phyloP scores from a whole-genome alignment of 2,113 vertebrate species.

The Indri indri region DNA sequence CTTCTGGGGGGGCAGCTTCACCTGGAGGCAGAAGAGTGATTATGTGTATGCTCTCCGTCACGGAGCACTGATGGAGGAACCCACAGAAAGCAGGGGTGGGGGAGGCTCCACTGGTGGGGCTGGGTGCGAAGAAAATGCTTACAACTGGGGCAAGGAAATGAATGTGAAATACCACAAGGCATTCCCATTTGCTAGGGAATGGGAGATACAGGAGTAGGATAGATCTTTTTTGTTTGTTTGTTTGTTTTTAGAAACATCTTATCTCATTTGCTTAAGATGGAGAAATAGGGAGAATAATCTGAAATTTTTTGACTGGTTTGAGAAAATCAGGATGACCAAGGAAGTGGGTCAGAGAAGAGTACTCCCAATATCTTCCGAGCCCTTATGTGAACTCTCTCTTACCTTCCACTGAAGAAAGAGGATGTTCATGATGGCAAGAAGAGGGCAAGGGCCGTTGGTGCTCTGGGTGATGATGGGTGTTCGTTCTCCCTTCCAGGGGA shows the following conservation, averaged over 20 bases:
- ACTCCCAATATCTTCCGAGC: neutral
- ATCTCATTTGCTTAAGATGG: neutral
- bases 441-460: conserved; percentile 94
- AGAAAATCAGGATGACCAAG: neutral
- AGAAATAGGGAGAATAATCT: neutral
- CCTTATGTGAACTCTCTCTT: neutral
- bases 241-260: neutral
- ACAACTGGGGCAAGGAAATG: neutral
- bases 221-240: neutral
- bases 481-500: conserved; percentile 93
- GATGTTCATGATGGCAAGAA: conserved; percentile 95
- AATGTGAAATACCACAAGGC: neutral
- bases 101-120: too few relatives aligned
- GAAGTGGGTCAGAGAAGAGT: neutral
- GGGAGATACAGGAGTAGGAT: neutral
- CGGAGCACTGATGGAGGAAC: neutral
- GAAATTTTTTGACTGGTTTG: neutral
- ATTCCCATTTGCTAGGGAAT: neutral
- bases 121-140: neutral
- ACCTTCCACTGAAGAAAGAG: conserved; percentile 96
- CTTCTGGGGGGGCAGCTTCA: conserved; percentile 92
- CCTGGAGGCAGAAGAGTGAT: conserved; percentile 80
- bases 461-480: conserved; percentile 94
- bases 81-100: fast-evolving
- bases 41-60: neutral